These are phyloP conservation scores for Callyntrura guangdongensis DNA, from an alignment of 2,888 invertebrate genomes.

Conservation along the genomic window DNA sequence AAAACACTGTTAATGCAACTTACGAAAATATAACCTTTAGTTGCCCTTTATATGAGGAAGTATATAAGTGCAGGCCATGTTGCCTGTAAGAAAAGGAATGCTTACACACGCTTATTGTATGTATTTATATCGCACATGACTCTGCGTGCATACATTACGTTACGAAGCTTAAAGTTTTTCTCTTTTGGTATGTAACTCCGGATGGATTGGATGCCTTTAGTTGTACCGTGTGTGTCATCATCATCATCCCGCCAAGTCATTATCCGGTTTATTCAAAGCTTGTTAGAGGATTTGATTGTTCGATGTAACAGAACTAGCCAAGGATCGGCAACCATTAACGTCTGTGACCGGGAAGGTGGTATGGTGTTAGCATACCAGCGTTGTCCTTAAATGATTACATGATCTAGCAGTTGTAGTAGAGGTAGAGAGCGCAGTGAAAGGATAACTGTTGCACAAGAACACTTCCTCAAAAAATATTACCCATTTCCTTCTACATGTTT, in stretches of 20 bases:
- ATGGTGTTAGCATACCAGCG: no score
- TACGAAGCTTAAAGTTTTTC: no score
- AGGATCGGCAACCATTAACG: conserved; percentile 38
- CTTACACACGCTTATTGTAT: background rate
- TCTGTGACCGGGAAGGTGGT: no score
- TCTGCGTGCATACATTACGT: no score
- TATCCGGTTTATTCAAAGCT: conserved; percentile 53
- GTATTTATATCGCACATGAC: background rate
- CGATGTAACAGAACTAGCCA: background rate
- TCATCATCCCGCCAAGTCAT: conserved; percentile 60
- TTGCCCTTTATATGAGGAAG: no score
- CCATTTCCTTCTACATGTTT: no score
- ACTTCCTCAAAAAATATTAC: no score
- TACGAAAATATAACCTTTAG: background rate
- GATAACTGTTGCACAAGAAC: no score
- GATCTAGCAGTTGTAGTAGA: no score
- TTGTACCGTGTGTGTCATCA: conserved; percentile 30
- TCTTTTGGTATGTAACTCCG: background rate
- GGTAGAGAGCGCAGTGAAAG: no score
- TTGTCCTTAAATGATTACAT: no score
- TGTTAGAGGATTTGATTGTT: conserved; percentile 62
- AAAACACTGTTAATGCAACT: background rate
- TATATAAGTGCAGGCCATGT: no score
- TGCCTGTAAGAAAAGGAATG: background rate
- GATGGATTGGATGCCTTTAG: conserved; percentile 45